phyloP scores from a whole-genome alignment of 2,113 vertebrate species.

The Mastomys coucha region DNA sequence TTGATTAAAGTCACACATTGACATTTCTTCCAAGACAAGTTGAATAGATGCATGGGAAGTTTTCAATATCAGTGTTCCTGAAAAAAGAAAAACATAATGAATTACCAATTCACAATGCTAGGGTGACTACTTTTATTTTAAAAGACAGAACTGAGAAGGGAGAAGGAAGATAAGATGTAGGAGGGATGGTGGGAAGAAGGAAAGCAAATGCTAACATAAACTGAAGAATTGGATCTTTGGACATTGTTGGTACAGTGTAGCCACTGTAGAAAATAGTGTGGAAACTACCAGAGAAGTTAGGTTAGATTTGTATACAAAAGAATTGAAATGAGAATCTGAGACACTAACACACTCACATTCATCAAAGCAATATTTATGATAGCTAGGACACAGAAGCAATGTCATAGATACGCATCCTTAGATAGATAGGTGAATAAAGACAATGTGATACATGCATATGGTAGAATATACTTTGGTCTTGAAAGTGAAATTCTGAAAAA shows the following conservation, averaged over 20 bases:
- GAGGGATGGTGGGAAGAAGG: background rate
- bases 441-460: background rate
- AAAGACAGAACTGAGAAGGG: background rate
- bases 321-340: background rate
- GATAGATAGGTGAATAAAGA: background rate
- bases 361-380: background rate
- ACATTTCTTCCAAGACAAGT: background rate
- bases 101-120: background rate
- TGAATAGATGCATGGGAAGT: background rate
- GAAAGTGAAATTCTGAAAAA: background rate
- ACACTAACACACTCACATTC: too few relatives aligned
- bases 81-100: background rate
- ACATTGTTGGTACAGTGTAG: background rate
- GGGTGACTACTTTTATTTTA: background rate
- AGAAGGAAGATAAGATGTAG: background rate
- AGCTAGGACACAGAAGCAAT: background rate
- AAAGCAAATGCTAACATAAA: background rate
- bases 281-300: background rate
- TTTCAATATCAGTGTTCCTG: background rate
- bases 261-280: background rate
- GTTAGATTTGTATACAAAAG: background rate
- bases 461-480: background rate
- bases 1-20: background rate
- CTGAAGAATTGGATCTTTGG: background rate
- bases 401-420: too few relatives aligned